Percentiles rank a stretch among this genome's conserved stretches.
phyloP scores from a whole-genome alignment of 2,797 vertebrate genomes.

The Phoebastria nigripes region DNA sequence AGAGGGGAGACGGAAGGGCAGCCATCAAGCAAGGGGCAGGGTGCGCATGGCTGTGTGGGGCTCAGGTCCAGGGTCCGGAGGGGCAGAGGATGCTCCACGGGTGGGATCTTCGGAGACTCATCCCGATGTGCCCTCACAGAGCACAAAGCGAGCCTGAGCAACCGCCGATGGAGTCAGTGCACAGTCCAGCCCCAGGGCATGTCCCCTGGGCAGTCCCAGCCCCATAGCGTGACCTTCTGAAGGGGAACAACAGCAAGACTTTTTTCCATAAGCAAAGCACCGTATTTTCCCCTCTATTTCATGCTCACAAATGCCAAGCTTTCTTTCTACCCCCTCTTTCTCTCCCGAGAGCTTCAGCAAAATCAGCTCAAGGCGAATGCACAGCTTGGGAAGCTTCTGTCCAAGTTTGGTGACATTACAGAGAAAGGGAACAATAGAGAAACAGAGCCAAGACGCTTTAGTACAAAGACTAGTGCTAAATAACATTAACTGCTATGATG shows the following conservation, averaged over 20 bases:
- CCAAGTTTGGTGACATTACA: constrained; percentile 51
- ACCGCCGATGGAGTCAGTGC: fast-evolving
- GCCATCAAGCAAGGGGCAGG: fast-evolving
- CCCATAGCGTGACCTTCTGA: fast-evolving
- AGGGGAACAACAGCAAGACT: not conserved
- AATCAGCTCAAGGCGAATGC: constrained; percentile 20
- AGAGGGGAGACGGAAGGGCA: not conserved
- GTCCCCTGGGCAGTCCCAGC: not conserved
- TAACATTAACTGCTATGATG: not conserved
- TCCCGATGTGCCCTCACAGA: not conserved
- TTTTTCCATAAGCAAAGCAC: not conserved
- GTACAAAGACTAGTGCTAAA: not conserved
- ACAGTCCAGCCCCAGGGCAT: not conserved
- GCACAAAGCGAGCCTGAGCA: not conserved
- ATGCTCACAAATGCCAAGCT: not conserved
- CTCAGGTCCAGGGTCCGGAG: fast-evolving
- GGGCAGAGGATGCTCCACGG: not conserved
- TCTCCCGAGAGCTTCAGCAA: not conserved
- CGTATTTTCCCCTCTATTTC: not conserved
- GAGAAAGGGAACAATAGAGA: constrained; percentile 29
- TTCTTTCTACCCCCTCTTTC: not conserved
- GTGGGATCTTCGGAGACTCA: not conserved
- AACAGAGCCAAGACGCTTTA: not conserved
- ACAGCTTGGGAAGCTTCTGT: constrained; percentile 55
- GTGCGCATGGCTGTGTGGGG: fast-evolving